These are phyloP conservation scores for Araneus ventricosus DNA, from an alignment of 1,140 invertebrate genomes.

Conservation along the genomic window DNA sequence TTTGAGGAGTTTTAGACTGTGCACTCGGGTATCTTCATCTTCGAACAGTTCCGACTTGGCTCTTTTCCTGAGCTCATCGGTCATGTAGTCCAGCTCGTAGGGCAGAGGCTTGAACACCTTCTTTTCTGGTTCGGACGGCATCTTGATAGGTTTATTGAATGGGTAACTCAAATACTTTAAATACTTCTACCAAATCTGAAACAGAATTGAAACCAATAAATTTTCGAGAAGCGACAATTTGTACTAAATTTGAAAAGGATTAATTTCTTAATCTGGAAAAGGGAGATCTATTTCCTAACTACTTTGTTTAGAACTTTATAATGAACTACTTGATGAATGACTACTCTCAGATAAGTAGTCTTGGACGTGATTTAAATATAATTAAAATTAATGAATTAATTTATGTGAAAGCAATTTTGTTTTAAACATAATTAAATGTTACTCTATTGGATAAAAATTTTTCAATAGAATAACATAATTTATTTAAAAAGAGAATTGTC, in stretches of 20 bases:
- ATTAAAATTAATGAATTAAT: too few relatives aligned
- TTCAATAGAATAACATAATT: too few relatives aligned
- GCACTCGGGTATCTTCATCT: slow-evolving; percentile 47
- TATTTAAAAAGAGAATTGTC: too few relatives aligned
- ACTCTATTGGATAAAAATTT: too few relatives aligned
- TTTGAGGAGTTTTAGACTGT: slow-evolving; percentile 36
- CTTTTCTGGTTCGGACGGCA: not conserved
- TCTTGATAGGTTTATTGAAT: not conserved
- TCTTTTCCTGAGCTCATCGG: slow-evolving; percentile 28
- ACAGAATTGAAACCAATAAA: not conserved
- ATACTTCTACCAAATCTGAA: not conserved
- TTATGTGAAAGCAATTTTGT: too few relatives aligned
- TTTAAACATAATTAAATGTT: too few relatives aligned
- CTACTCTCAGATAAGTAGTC: too few relatives aligned
- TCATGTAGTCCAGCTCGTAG: slow-evolving; percentile 35
- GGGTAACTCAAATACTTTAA: not conserved
- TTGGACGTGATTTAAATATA: too few relatives aligned
- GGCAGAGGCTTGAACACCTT: not conserved
- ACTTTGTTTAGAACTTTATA: too few relatives aligned
- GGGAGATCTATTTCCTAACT: too few relatives aligned
- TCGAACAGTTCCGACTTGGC: slow-evolving; percentile 53
- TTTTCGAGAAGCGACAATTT: not conserved
- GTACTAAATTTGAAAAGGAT: not conserved
- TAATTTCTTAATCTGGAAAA: too few relatives aligned
- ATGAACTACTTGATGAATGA: too few relatives aligned